These are phyloP conservation scores for Amphipoea oculea DNA, from an alignment of 2,888 invertebrate genomes.

Conservation along the genomic window DNA sequence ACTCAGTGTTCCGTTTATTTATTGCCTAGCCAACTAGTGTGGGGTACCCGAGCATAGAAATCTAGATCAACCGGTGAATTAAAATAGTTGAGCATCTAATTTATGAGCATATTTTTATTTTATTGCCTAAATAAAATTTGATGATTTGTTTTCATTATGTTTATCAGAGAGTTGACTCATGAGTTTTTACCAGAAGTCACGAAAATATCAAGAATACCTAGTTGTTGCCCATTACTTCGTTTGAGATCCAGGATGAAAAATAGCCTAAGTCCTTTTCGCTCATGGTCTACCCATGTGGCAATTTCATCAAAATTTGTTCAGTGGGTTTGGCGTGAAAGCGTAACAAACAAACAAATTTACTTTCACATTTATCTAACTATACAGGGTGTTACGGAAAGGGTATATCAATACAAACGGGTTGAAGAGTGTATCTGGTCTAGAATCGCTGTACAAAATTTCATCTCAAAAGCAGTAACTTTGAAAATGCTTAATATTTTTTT, in stretches of 20 bases:
- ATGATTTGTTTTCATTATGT: constrained; percentile 37
- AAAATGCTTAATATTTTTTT: too few species aligned
- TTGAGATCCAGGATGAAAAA: too few species aligned
- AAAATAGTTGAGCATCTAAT: constrained; percentile 27
- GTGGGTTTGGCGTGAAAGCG: background rate
- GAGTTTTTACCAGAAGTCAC: background rate
- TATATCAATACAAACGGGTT: too few species aligned
- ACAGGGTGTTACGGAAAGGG: too few species aligned
- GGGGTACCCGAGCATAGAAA: constrained; percentile 21
- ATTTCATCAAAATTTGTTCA: background rate
- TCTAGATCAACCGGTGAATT: constrained; percentile 48
- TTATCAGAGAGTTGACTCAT: constrained; percentile 13
- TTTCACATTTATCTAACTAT: too few species aligned
- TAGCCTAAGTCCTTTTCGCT: background rate
- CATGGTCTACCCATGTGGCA: background rate
- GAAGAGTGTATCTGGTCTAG: too few species aligned
- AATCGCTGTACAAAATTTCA: too few species aligned
- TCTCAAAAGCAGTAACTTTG: too few species aligned
- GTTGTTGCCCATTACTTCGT: background rate
- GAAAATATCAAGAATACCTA: background rate
- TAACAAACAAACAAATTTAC: background rate
- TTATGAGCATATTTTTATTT: constrained; percentile 47
- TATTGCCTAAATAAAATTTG: constrained; percentile 38
- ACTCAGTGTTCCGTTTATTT: constrained; percentile 44
- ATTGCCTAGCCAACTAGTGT: constrained; percentile 31